Conservation (phyloP, 2,113 vertebrate genomes). For the Chaetorhynchus papuensis region DNA sequence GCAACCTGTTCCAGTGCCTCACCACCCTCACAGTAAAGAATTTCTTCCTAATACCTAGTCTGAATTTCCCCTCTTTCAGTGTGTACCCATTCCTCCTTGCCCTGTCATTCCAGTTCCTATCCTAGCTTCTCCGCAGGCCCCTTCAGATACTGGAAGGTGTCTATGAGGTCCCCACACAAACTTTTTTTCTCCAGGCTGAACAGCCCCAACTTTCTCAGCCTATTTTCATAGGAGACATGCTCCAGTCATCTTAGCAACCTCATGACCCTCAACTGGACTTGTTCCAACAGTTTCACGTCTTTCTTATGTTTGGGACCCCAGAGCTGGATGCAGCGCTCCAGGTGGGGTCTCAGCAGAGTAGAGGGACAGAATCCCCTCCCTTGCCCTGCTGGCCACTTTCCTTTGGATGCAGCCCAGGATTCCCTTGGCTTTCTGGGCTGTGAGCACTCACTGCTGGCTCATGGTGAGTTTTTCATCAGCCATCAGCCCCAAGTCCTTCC, state of each 20-base stretch:
- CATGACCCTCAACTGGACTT: background rate
- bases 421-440: background rate
- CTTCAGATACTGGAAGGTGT: background rate
- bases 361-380: background rate
- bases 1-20: background rate
- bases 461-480: background rate
- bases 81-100: background rate
- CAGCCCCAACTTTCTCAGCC: accelerated
- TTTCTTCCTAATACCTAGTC: background rate
- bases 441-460: accelerated
- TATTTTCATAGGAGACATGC: accelerated
- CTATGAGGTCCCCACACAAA: accelerated
- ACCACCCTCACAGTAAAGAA: background rate
- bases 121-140: background rate
- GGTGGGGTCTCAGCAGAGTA: background rate
- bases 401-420: background rate
- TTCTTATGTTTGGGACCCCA: background rate
- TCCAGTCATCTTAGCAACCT: background rate
- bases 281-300: background rate
- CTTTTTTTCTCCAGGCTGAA: background rate
- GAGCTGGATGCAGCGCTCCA: background rate
- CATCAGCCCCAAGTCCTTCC: too few relatives aligned
- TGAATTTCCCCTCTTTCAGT: background rate
- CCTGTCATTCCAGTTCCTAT: background rate
- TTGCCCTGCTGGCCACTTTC: accelerated